Evolutionary conservation across 2,113 vertebrate species (phyloP), one percentile per base, ranked within the genome.

Genomic region (Serranochromis macrocephalus): DNA sequence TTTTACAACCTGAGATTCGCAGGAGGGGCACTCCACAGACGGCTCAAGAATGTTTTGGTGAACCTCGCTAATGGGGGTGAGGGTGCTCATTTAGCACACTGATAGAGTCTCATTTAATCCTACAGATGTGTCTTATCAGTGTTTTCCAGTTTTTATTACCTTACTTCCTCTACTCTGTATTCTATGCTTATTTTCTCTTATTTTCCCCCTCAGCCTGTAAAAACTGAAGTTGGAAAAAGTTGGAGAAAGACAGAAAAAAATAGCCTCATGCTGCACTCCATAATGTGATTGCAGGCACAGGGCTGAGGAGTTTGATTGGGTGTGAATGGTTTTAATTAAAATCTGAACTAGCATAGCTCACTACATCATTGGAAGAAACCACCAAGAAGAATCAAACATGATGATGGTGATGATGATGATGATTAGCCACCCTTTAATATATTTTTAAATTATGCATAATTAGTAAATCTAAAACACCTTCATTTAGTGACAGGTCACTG

Each of bases 81-180:
- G 82, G 82, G 80, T 88, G 84, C 84, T 91, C 80, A 89, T 93
- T 94, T 92, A 91, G 58, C 58, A 84, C 83, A 86, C 84, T 19
- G 81, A 82, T 71, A 89, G 86, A 83, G 89, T 75, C 83, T 83
- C 1, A 31, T 91, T 91, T 91, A 90, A 92, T 91, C 85, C 89
- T 57, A 87, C 92, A 91, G 89, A 91, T 92, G 88, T 87, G 88
- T 78, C 88, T 92, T 93, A 92, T 92, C 92, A 73, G 85, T 87
- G 84, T 85, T 90, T 87, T 45, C 82, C 90, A 89, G 87, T 92
- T 91, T 90, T 84, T 85, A 87, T 85, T 94, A 85, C 83, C 87
- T 83, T 54, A 82, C 54, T 88, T 88, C 79, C 81, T 87, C 82
- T 17, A 4, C 54, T 85, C 81, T 55, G 81, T 83, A 40, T 83